phyloP scores from a whole-genome alignment of 64 coral and sea anemone species.

The Pocillopora damicornis region DNA sequence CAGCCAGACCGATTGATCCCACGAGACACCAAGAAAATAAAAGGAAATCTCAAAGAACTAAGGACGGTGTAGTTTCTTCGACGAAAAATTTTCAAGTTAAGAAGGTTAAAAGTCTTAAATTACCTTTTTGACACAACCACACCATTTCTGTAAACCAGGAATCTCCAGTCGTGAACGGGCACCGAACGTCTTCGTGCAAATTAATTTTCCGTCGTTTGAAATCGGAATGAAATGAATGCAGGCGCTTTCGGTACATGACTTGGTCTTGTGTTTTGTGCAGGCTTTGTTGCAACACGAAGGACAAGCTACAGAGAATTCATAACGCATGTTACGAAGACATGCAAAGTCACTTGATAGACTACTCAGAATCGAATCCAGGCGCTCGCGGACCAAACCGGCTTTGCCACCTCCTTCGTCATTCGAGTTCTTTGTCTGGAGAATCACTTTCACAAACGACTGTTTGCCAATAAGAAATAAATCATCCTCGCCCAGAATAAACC shows the following conservation, averaged over 20 bases:
- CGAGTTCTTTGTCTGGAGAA: slow-evolving; percentile 2
- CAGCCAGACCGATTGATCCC: too few relatives aligned
- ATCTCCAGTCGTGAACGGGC: slow-evolving; percentile 21
- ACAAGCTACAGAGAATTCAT: slow-evolving; percentile 30
- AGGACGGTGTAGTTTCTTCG: background rate
- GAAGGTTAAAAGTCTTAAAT: background rate
- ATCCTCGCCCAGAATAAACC: slow-evolving; percentile 34
- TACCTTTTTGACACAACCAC: background rate
- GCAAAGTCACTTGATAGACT: slow-evolving; percentile 30
- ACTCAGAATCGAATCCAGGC: slow-evolving; percentile 15
- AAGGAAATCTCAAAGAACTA: background rate
- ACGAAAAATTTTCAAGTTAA: background rate
- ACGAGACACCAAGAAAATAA: background rate
- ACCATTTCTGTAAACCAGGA: slow-evolving; percentile 33
- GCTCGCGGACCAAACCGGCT: background rate
- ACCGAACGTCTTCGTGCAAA: slow-evolving; percentile 43
- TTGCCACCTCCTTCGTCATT: background rate
- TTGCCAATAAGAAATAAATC: slow-evolving; percentile 44
- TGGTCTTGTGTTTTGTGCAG: background rate
- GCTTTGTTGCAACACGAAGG: slow-evolving; percentile 18
- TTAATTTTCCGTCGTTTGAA: slow-evolving; percentile 8
- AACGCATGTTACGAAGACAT: slow-evolving; percentile 35
- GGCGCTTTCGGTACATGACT: background rate
- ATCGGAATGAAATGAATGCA: slow-evolving; percentile 39
- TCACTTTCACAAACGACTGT: slow-evolving; percentile 41